Base-by-base conservation (phyloP, 35 echinoderm and acorn worm genomes). In the Holothuria glaberrima region DNA sequence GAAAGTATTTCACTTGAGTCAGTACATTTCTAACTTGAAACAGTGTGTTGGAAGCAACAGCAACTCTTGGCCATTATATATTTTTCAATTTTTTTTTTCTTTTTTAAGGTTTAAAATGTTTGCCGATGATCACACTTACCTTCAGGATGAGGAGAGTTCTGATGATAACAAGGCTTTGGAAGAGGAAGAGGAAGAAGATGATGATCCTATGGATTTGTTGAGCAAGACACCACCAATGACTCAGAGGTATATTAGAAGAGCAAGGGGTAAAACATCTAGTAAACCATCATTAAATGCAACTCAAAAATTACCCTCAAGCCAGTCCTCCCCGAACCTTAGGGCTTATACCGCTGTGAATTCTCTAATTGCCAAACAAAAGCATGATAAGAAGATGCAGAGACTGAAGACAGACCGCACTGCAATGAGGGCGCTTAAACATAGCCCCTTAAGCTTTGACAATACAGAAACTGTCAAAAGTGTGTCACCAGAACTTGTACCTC, bases 201-300 rank as follows among this genome's bases (percentile, higher is more conserved):
- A 21, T 9, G 82, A 86, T 30, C 82, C 57, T 22, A 86, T 64
- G 16, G 82, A 87, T 59, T 32, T 87, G 19, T 36, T 87, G 20
- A 87, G 85, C 30, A 87, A 87, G 67, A 87, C 85, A 24, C 85
- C 85, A 46, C 85, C 85, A 19, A 87, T 87, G 85, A 67, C 61
- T 5, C 61, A 68, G 30, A 68, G 85, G 20, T 71, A 24, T 31
- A 60, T 62, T 1, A 48, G 56, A 12, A 84, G 80, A 84, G 50
- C n/a, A 16, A 48, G 80, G 19, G 57, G 46, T 1, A 87, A 63
- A 28, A 48, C 85, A 10, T 34, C 4, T 48, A 46, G 14, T n/a
- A 67, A 70, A 28, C 60, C 61, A 12, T 67, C 82, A 0, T 19
- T n/a, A n/a, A n/a, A 62, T 33, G 61, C 58, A 34, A 32, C 85